Evolutionary conservation across 2,888 invertebrate genomes (phyloP), one percentile per base, ranked within the genome.

Genomic region (Drosophila basisetae): DNA sequence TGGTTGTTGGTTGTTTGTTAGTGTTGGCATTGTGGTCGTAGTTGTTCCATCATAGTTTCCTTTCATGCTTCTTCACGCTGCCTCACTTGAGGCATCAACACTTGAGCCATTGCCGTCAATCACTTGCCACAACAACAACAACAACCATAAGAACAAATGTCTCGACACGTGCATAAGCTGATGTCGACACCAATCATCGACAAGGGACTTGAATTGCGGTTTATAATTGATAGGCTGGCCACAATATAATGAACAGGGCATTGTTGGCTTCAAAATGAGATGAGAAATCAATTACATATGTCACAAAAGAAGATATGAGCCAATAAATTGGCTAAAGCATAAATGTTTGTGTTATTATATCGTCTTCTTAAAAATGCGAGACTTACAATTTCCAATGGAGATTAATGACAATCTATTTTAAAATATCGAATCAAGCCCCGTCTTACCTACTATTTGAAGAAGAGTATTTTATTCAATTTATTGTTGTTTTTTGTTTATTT

Each of bases 41-140:
- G 68, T 65, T 63, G 53, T 60, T 54, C 70, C 68, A 31, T 67
- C 78, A 80, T 67, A 74, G 76, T 79, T 76, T 76, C 72, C 83
- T 70, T 75, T 70, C 68, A 73, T 69, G 53, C 70, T 68, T 33
- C 39, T 37, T 52, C 22, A 56, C 68, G 53, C 62, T 68, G 62
- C 70, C 50, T 59, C 72, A 58, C 56, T 50, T 67, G 50, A 61
- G 56, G 47, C 76, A 65, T 69, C 70, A 73, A 60, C 39, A 62
- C 64, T 39, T 62, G 55, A 39, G 56, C 39, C 58, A 50, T 58
- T 22, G 78, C 64, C 61, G 79, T 78, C 74, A 82, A 82, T 80
- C 80, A 80, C 54, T 59, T 65, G 31, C 43, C 58, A 28, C 58
- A 75, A 65, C 63, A 61, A 53, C 52, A 31, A 31, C 35, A 37